Conservation (phyloP, 2,797 vertebrate species). For the Ibycter americanus region DNA sequence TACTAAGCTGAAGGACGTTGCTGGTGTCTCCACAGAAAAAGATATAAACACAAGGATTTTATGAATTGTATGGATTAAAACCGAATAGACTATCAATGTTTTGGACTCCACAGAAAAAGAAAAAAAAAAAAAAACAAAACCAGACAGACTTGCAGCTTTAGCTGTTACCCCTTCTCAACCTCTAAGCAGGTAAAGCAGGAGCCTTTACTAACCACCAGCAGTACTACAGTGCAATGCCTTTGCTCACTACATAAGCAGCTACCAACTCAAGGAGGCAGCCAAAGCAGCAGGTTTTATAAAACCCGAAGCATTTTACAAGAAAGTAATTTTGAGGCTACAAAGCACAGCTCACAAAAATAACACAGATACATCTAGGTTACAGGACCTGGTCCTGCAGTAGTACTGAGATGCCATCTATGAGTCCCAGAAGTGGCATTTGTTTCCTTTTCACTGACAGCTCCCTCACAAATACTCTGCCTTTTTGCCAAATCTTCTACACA, state of each 20-base stretch:
- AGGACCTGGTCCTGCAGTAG: not conserved
- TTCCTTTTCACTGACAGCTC: not conserved
- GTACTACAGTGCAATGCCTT: fast-evolving
- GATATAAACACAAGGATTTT: not conserved
- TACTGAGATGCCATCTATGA: fast-evolving
- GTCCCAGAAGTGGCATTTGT: not conserved
- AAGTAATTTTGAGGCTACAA: not conserved
- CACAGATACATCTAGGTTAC: not conserved
- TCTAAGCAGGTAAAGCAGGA: not conserved
- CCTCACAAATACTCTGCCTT: not conserved
- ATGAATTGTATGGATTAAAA: not conserved
- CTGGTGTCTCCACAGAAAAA: not conserved
- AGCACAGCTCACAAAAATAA: not conserved
- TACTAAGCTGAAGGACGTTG: not conserved
- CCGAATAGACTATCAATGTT: not conserved
- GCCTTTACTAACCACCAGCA: not conserved
- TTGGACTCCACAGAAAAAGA: not conserved
- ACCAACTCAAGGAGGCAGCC: not conserved
- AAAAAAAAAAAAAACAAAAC: too few species aligned
- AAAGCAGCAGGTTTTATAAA: not conserved
- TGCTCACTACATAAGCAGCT: not conserved
- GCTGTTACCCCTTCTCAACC: not conserved
- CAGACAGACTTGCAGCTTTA: not conserved
- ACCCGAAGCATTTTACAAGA: not conserved
- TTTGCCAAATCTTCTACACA: not conserved